Percentiles rank a stretch among this genome's conserved stretches.
phyloP scores from a whole-genome alignment of 2,888 invertebrate species.

The Brenthis ino region DNA sequence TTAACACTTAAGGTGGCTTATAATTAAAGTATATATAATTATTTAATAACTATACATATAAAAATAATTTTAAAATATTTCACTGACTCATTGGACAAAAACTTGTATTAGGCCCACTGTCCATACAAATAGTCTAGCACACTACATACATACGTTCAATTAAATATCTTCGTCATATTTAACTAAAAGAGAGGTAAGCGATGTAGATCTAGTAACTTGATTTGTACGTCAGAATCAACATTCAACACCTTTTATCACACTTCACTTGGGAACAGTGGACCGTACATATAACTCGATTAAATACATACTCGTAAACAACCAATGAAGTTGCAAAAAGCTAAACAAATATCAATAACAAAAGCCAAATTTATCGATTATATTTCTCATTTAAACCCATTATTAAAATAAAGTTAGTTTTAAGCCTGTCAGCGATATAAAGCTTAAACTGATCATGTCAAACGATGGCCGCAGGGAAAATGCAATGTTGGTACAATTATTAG shows the following conservation, averaged over 20 bases:
- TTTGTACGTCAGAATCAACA: not conserved
- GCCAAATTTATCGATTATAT: slow-evolving; percentile 24
- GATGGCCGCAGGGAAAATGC: slow-evolving; percentile 50
- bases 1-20: slow-evolving; percentile 76
- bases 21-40: slow-evolving; percentile 64
- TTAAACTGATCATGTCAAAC: slow-evolving; percentile 36
- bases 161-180: not conserved
- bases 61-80: slow-evolving; percentile 71
- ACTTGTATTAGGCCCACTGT: slow-evolving; percentile 41
- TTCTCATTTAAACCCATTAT: slow-evolving; percentile 43
- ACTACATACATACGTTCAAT: slow-evolving; percentile 16
- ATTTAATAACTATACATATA: slow-evolving; percentile 58
- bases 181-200: slow-evolving; percentile 4
- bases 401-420: slow-evolving; percentile 56
- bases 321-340: slow-evolving; percentile 34
- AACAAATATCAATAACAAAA: slow-evolving; percentile 30
- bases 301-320: slow-evolving; percentile 19
- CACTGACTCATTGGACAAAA: slow-evolving; percentile 59
- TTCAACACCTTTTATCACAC: slow-evolving; percentile 9
- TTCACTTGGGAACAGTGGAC: slow-evolving; percentile 29
- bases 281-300: slow-evolving; percentile 23
- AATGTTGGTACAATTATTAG: slow-evolving; percentile 68
- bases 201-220: slow-evolving; percentile 18
- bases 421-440: slow-evolving; percentile 39
- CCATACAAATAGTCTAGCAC: slow-evolving; percentile 16